phyloP scores from a whole-genome alignment of 2,888 invertebrate genomes.

The Podotricha telesiphe region DNA sequence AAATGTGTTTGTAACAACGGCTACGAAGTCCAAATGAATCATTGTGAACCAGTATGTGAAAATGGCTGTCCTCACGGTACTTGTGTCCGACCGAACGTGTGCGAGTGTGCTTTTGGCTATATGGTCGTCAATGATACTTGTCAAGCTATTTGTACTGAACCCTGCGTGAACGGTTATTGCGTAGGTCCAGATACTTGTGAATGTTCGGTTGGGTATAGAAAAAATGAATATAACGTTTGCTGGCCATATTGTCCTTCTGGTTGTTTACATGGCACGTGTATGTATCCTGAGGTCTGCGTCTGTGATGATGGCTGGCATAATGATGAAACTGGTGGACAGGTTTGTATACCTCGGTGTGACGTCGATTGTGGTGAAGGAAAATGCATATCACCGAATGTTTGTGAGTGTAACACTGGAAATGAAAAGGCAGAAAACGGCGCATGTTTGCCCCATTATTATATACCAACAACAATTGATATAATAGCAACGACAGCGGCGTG shows the following conservation, averaged over 20 bases:
- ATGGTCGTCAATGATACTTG: conserved; percentile 50
- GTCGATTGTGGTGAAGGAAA: conserved; percentile 59
- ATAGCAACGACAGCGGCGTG: conserved; percentile 20
- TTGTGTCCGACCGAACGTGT: conserved; percentile 57
- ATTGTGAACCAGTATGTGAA: conserved; percentile 46
- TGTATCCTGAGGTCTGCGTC: conserved; percentile 50
- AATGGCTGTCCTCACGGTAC: conserved; percentile 47
- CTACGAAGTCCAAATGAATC: conserved; percentile 32
- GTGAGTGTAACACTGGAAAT: conserved; percentile 63
- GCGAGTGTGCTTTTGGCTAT: conserved; percentile 58
- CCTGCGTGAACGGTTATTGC: conserved; percentile 78
- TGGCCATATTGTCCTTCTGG: conserved; percentile 52
- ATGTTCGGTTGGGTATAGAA: conserved; percentile 69
- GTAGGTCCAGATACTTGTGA: conserved; percentile 72
- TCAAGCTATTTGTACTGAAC: conserved; percentile 64
- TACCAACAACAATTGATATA: background rate
- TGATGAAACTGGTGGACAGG: conserved; percentile 17
- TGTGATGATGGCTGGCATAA: conserved; percentile 47
- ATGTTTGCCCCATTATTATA: conserved; percentile 41
- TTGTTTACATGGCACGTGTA: conserved; percentile 51
- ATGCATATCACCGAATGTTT: conserved; percentile 72
- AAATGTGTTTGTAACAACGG: conserved; percentile 50
- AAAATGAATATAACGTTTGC: conserved; percentile 49
- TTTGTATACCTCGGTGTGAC: conserved; percentile 20
- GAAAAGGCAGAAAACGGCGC: conserved; percentile 25